phyloP scores from a whole-genome alignment of 2,113 vertebrate species.

The Ammospiza caudacuta region DNA sequence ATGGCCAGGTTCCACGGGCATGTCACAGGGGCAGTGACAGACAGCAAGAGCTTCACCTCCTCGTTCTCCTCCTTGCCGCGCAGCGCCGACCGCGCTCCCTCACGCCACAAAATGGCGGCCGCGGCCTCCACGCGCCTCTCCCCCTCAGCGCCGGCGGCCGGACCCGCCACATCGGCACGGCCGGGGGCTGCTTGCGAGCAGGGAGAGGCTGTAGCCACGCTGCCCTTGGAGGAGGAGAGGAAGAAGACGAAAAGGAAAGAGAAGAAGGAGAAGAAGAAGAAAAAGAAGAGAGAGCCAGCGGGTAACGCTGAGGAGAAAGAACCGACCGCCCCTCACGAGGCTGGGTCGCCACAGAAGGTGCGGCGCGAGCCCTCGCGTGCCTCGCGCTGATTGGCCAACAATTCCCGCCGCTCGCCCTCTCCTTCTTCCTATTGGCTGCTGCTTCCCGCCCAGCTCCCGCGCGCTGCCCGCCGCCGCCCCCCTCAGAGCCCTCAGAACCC shows the following conservation, averaged over 20 bases:
- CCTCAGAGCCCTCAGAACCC: background rate
- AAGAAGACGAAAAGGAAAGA: background rate
- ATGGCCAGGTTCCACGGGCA: accelerated
- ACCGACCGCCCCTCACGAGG: accelerated
- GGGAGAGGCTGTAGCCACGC: accelerated
- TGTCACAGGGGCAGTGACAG: accelerated
- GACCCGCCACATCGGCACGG: accelerated
- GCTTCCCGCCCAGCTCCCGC: background rate
- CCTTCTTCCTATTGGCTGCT: background rate
- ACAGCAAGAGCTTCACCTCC: accelerated
- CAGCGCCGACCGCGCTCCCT: accelerated
- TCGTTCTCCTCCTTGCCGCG: accelerated
- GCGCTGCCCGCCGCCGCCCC: background rate
- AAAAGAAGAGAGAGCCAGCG: accelerated
- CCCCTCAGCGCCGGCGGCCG: background rate
- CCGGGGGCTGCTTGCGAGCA: accelerated
- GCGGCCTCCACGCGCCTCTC: accelerated
- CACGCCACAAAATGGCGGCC: background rate
- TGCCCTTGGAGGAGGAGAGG: accelerated
- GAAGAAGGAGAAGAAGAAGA: too few species aligned
- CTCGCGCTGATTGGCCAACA: background rate
- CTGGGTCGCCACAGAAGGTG: accelerated
- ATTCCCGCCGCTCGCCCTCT: background rate
- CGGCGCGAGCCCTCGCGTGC: accelerated
- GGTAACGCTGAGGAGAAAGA: accelerated